Conservation (phyloP, 2,113 vertebrate species). For the Pterocles burchelli region DNA sequence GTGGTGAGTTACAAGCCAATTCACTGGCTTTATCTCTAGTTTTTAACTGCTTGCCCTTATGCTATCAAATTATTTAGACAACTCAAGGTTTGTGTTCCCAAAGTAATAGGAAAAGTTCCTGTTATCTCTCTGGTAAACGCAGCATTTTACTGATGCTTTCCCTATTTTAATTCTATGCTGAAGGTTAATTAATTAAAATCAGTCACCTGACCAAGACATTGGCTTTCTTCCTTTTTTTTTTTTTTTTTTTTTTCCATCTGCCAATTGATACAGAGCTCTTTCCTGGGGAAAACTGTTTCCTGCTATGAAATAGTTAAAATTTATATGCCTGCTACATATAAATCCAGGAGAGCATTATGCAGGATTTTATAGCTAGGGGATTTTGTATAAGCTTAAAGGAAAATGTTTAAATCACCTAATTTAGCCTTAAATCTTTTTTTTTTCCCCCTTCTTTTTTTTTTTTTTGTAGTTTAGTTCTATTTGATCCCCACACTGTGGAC, state of each 20-base stretch:
- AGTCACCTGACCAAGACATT: constrained; percentile 58
- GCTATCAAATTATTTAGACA: constrained; percentile 79
- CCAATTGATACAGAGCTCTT: neutral
- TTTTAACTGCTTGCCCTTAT: constrained; percentile 85
- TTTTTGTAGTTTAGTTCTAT: constrained; percentile 70
- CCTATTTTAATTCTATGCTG: constrained; percentile 20
- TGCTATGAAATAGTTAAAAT: constrained; percentile 79
- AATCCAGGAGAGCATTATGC: constrained; percentile 83
- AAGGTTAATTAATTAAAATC: constrained; percentile 69
- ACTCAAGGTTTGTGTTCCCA: constrained; percentile 58
- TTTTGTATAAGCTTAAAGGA: constrained; percentile 87
- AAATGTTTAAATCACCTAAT: constrained; percentile 87
- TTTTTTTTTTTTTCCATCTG: neutral
- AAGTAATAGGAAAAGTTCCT: constrained; percentile 64
- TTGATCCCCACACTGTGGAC: constrained; percentile 77
- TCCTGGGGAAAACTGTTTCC: constrained; percentile 4
- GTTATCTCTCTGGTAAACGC: constrained; percentile 36
- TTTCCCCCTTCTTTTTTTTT: neutral
- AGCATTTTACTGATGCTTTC: neutral
- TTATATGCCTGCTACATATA: constrained; percentile 82
- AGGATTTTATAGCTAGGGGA: constrained; percentile 84
- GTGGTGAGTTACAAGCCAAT: constrained; percentile 83
- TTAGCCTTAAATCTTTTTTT: constrained; percentile 80
- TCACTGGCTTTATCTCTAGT: constrained; percentile 83
- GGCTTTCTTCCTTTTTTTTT: neutral